These are phyloP conservation scores for Epicampocera succincta DNA, from an alignment of 2,888 invertebrate genomes.

Conservation along the genomic window DNA sequence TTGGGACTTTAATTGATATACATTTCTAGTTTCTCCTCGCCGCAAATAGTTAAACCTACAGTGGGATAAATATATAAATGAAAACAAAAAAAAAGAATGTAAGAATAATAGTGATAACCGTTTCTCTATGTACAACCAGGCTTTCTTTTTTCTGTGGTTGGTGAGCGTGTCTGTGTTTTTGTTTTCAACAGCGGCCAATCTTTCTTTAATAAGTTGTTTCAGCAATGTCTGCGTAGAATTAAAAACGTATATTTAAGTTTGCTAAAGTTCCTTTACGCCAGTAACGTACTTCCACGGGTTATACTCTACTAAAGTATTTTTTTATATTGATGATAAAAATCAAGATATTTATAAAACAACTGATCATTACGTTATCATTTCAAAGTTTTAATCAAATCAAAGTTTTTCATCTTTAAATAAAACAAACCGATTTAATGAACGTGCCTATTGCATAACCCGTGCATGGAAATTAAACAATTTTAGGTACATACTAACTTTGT, in stretches of 20 bases:
- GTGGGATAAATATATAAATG: neutral
- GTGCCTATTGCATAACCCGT: too few relatives aligned
- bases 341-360: too few relatives aligned
- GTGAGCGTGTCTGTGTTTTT: neutral
- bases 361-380: too few relatives aligned
- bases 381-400: too few relatives aligned
- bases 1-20: slow-evolving; percentile 4
- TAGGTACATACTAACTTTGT: neutral
- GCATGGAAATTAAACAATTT: too few relatives aligned
- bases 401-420: too few relatives aligned
- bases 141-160: neutral
- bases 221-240: neutral
- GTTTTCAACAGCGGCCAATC: neutral
- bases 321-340: too few relatives aligned
- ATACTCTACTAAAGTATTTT: too few relatives aligned
- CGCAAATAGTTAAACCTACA: slow-evolving; percentile 13
- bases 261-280: neutral
- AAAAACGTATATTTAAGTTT: neutral
- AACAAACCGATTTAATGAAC: too few relatives aligned
- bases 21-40: neutral
- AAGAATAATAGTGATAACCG: neutral
- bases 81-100: too few relatives aligned
- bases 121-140: neutral
- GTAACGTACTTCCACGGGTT: neutral
- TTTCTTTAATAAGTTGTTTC: neutral